These are phyloP conservation scores for Cheilosia variabilis DNA, from an alignment of 2,888 invertebrate species.

Conservation along the genomic window DNA sequence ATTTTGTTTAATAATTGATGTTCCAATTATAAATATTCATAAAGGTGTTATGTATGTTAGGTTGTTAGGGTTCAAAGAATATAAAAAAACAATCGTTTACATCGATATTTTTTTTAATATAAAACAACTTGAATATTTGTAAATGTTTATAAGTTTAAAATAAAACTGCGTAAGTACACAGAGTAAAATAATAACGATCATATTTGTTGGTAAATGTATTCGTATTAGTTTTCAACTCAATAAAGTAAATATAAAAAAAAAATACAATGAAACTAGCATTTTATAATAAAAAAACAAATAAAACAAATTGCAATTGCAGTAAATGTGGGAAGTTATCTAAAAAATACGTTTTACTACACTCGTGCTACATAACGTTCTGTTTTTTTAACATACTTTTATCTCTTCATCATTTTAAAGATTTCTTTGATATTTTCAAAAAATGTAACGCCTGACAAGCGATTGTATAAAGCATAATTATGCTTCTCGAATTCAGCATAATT, in stretches of 20 bases:
- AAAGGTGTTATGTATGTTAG: constrained; percentile 37
- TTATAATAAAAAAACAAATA: constrained; percentile 38
- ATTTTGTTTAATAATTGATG: background rate
- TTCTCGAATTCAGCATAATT: no score
- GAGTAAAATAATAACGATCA: constrained; percentile 8
- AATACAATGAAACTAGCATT: constrained; percentile 41
- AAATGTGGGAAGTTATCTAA: background rate
- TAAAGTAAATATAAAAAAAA: constrained; percentile 17
- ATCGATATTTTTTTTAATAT: constrained; percentile 47
- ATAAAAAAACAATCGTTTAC: constrained; percentile 40
- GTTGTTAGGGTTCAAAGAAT: constrained; percentile 37
- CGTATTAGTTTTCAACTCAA: constrained; percentile 34
- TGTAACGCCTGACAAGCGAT: no score
- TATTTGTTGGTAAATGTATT: constrained; percentile 28
- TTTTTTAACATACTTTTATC: background rate
- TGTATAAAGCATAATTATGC: no score
- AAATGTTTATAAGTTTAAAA: constrained; percentile 47
- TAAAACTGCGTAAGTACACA: constrained; percentile 16
- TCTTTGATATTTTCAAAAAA: background rate
- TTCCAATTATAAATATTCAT: constrained; percentile 1
- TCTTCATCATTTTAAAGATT: background rate
- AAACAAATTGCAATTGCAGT: background rate
- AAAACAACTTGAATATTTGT: constrained; percentile 28
- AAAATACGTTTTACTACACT: constrained; percentile 11
- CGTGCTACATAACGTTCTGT: background rate